Evolutionary conservation across 2,888 invertebrate genomes (phyloP).

Genomic region (Zhuqinia jingwanae): DNA sequence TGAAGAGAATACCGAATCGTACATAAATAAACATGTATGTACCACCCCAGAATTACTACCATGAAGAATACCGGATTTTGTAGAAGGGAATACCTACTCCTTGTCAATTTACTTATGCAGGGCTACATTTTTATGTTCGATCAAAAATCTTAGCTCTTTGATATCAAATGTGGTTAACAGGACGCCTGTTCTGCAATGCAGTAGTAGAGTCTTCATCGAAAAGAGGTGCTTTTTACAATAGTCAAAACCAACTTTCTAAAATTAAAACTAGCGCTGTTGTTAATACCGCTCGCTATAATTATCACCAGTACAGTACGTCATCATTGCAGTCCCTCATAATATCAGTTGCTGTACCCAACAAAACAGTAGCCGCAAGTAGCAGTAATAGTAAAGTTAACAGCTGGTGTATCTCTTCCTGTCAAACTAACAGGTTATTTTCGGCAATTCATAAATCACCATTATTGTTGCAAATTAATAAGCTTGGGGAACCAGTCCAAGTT

Average conservation of each 20-base stretch:
- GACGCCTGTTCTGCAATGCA: slow-evolving; percentile 55
- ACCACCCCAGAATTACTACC: no score
- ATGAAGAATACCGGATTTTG: slow-evolving; percentile 15
- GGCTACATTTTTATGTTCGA: not conserved
- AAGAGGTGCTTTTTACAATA: not conserved
- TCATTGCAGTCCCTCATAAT: not conserved
- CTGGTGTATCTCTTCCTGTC: slow-evolving; percentile 20
- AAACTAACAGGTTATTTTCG: not conserved
- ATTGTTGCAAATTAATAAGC: not conserved
- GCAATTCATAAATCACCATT: not conserved
- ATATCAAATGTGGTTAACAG: slow-evolving; percentile 73
- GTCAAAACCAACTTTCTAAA: slow-evolving; percentile 22
- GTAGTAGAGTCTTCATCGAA: slow-evolving; percentile 25
- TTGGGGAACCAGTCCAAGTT: not conserved
- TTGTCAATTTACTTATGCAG: not conserved
- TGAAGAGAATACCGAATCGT: no score
- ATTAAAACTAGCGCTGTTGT: not conserved
- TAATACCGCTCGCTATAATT: not conserved
- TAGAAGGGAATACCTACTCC: not conserved
- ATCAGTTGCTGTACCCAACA: not conserved
- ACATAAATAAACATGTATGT: not conserved
- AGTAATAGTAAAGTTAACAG: not conserved
- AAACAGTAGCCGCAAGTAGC: not conserved
- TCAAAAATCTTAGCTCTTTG: not conserved
- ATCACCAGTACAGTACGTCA: not conserved